Evolutionary conservation across 2,888 invertebrate genomes (phyloP).

Genomic region (Apamea sordens): DNA sequence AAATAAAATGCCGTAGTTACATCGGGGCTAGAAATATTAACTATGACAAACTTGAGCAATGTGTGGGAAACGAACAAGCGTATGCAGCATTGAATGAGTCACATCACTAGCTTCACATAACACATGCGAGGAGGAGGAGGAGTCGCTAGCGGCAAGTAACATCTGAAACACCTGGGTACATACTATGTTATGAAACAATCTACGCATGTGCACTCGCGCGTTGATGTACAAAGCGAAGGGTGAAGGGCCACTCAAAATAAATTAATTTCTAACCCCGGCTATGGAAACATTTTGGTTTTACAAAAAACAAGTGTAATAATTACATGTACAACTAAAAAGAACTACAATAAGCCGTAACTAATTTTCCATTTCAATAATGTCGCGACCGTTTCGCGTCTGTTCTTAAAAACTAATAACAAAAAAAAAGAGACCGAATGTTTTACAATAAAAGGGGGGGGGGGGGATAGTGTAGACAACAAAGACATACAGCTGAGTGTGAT

Average conservation of each 20-base stretch:
- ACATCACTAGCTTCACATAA: slow-evolving; percentile 19
- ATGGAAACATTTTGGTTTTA: slow-evolving; percentile 64
- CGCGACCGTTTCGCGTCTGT: slow-evolving; percentile 45
- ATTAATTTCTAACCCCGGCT: slow-evolving; percentile 63
- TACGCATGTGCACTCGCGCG: slow-evolving; percentile 11
- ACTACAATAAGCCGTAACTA: slow-evolving; percentile 62
- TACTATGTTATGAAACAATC: slow-evolving; percentile 10
- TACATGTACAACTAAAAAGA: slow-evolving; percentile 65
- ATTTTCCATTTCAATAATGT: slow-evolving; percentile 52
- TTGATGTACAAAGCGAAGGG: slow-evolving; percentile 21
- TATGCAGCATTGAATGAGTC: slow-evolving; percentile 23
- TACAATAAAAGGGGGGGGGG: slow-evolving; percentile 52
- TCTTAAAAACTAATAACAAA: slow-evolving; percentile 65
- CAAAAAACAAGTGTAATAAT: slow-evolving; percentile 62
- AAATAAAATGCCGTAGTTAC: slow-evolving; percentile 51
- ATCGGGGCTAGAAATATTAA: slow-evolving; percentile 61
- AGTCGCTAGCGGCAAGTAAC: slow-evolving; percentile 10
- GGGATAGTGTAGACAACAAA: slow-evolving; percentile 72
- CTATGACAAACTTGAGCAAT: slow-evolving; percentile 65
- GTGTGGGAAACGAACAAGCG: slow-evolving; percentile 40
- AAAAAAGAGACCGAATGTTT: slow-evolving; percentile 64
- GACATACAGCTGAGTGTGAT: slow-evolving; percentile 79
- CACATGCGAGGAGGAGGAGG: background rate
- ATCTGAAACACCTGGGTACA: slow-evolving; percentile 1
- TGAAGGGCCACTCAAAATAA: slow-evolving; percentile 35